phyloP scores from a whole-genome alignment of 2,113 vertebrate genomes.

The Microcebus jonahi region DNA sequence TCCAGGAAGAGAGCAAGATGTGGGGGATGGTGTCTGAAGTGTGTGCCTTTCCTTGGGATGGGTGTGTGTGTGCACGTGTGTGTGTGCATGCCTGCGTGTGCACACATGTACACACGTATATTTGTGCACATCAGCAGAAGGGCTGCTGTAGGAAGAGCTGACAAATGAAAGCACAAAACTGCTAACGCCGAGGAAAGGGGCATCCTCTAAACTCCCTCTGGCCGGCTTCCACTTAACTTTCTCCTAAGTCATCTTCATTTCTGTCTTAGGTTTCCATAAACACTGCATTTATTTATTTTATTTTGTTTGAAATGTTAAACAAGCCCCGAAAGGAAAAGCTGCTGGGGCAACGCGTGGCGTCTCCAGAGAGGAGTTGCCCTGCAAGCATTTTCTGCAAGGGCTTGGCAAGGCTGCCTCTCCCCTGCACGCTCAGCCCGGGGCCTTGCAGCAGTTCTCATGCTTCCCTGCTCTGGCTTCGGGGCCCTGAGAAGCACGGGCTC shows the following conservation, averaged over 20 bases:
- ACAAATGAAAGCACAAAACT: constrained; percentile 32
- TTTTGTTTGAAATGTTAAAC: constrained; percentile 81
- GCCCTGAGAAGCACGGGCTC: not conserved
- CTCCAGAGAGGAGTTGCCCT: constrained; percentile 27
- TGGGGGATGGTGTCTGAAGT: not conserved
- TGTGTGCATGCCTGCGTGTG: fast-evolving
- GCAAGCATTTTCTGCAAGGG: constrained; percentile 31
- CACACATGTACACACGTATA: fast-evolving
- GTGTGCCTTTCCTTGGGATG: not conserved
- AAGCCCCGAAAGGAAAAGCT: constrained; percentile 72
- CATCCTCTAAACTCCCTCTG: constrained; percentile 45
- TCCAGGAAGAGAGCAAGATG: constrained; percentile 4
- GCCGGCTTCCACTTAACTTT: constrained; percentile 60
- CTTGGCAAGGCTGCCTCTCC: not conserved
- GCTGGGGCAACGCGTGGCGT: not conserved
- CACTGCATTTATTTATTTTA: constrained; percentile 79
- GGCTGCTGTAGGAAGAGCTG: constrained; percentile 7
- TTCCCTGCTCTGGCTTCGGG: not conserved
- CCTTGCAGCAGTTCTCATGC: not conserved
- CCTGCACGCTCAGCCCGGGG: fast-evolving
- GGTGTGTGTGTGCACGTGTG: not conserved
- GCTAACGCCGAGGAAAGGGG: constrained; percentile 59
- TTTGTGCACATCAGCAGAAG: not conserved
- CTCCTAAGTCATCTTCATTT: constrained; percentile 67
- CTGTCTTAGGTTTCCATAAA: constrained; percentile 81